Evolutionary conservation across 2,113 vertebrate species (phyloP).

Genomic region (Muntiacus muntjak): DNA sequence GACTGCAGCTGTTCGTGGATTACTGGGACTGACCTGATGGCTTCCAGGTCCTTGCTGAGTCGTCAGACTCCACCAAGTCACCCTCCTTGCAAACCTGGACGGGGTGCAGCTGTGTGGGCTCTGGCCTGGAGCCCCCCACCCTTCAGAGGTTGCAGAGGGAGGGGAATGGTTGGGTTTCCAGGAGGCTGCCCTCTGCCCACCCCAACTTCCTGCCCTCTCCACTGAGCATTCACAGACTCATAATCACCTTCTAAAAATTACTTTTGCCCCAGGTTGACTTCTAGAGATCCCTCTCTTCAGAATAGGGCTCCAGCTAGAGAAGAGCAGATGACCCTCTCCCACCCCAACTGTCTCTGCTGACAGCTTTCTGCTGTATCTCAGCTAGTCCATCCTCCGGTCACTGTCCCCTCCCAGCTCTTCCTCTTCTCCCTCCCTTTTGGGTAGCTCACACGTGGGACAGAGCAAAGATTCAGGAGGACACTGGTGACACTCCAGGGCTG

Average conservation of each 20-base stretch:
- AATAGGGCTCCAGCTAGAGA: not conserved
- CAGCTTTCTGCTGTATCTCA: not conserved
- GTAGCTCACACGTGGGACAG: not conserved
- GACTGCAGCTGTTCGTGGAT: not conserved
- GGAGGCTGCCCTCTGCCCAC: not conserved
- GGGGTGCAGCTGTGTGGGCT: not conserved
- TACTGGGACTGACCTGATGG: not conserved
- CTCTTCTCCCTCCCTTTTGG: not conserved
- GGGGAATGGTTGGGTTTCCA: not conserved
- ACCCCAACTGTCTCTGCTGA: not conserved
- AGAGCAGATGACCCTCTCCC: not conserved
- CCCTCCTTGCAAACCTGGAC: not conserved
- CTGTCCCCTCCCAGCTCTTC: not conserved
- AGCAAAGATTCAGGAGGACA: not conserved
- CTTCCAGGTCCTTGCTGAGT: not conserved
- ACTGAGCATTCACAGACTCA: not conserved
- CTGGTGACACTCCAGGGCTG: not conserved
- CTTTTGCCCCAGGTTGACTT: not conserved
- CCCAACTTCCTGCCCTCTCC: not conserved
- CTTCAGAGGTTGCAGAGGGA: not conserved
- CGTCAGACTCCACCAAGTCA: accelerated
- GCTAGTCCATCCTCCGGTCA: not conserved
- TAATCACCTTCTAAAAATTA: not conserved
- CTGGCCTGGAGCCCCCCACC: not conserved
- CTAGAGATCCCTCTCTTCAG: not conserved